Conservation (phyloP, 2,797 vertebrate genomes). For the Melanotaenia boesemani region DNA sequence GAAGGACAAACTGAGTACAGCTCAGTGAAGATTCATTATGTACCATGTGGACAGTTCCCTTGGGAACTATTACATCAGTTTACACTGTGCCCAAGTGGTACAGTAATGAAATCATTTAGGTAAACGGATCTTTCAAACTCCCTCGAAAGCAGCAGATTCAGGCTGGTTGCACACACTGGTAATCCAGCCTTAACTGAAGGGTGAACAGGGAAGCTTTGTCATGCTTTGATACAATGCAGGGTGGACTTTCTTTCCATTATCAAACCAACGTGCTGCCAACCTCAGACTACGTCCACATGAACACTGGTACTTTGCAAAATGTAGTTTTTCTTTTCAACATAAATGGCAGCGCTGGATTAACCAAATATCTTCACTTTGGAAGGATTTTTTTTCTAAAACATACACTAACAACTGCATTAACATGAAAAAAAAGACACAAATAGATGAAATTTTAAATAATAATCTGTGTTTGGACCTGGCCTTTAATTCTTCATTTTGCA, state of each 20-base stretch:
- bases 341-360: no score
- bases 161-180: background rate
- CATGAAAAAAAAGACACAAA: no score
- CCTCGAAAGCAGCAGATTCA: slow-evolving; percentile 2
- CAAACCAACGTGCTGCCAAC: background rate
- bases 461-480: no score
- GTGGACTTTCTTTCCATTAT: background rate
- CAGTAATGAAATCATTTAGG: background rate
- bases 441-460: no score
- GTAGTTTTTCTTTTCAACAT: no score
- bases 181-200: background rate
- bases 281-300: no score
- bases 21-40: background rate
- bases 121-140: background rate
- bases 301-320: no score
- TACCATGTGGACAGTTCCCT: background rate
- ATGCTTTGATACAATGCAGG: background rate
- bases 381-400: no score
- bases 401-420: no score
- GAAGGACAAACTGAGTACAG: background rate
- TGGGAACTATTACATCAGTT: background rate
- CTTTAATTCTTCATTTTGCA: background rate
- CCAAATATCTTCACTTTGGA: no score
- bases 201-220: slow-evolving; percentile 11
- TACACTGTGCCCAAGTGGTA: background rate